phyloP scores from a whole-genome alignment of 2,797 vertebrate genomes.

The Thalassophryne amazonica region DNA sequence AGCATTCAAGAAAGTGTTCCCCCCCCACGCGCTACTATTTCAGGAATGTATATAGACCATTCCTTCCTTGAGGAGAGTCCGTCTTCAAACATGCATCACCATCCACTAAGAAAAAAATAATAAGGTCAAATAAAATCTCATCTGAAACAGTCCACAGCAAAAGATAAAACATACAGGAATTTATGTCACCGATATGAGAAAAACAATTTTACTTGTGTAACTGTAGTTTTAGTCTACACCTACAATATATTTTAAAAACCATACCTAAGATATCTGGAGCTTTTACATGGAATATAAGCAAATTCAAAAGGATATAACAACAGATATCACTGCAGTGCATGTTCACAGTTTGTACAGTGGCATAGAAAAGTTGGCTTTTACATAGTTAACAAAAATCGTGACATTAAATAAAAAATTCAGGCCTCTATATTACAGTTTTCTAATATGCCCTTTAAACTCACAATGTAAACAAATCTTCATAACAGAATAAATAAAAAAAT shows the following conservation, averaged over 20 bases:
- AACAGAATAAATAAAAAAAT: no score
- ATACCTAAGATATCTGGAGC: conserved; percentile 52
- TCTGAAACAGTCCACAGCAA: conserved; percentile 48
- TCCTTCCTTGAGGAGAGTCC: conserved; percentile 21
- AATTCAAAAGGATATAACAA: conserved; percentile 41
- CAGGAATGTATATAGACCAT: conserved; percentile 45
- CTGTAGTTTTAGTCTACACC: conserved; percentile 63
- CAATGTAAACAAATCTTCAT: no score
- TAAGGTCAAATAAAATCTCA: conserved; percentile 39
- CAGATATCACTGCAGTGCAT: conserved; percentile 42
- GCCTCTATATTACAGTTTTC: no score
- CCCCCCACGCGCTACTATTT: conserved; percentile 51
- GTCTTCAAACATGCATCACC: conserved; percentile 33
- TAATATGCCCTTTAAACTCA: no score
- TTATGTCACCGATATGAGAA: no score
- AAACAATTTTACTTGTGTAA: no score
- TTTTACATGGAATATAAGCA: conserved; percentile 57
- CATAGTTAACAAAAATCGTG: no score
- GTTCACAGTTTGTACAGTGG: conserved; percentile 57
- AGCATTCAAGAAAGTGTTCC: conserved; percentile 58
- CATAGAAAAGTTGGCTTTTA: no score
- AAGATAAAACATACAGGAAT: conserved; percentile 58
- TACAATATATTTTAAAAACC: conserved; percentile 66
- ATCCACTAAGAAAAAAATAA: conserved; percentile 41
- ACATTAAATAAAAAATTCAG: no score